Evolutionary conservation across 30 jellyfish, hydroid and myxozoan species (phyloP).

Genomic region (Phacellophora camtschatica): DNA sequence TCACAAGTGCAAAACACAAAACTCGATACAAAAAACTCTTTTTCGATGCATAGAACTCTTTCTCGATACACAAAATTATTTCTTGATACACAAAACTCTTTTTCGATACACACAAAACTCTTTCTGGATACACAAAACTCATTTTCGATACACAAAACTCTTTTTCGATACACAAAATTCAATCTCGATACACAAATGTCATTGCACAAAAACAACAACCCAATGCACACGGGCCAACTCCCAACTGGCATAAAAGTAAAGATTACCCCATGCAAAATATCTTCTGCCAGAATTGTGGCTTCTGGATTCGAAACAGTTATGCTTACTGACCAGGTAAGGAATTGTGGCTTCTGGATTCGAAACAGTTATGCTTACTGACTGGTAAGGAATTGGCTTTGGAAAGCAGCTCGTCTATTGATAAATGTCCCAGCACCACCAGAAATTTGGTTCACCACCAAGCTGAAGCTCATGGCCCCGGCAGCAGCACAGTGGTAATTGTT

Average conservation of each 20-base stretch:
- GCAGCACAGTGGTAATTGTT: not conserved
- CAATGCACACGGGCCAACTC: constrained; percentile 11
- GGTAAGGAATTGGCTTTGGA: constrained; percentile 35
- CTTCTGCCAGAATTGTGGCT: constrained; percentile 46
- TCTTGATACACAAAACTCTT: not conserved
- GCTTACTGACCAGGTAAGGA: constrained; percentile 46
- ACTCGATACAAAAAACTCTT: not conserved
- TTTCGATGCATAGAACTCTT: not conserved
- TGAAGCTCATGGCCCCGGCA: constrained; percentile 11
- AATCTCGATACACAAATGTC: constrained; percentile 24
- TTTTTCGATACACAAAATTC: not conserved
- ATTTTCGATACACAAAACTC: constrained; percentile 32
- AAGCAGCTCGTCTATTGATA: constrained; percentile 16
- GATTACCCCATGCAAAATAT: too few relatives aligned
- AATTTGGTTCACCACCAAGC: not conserved
- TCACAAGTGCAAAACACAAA: constrained; percentile 15
- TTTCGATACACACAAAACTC: constrained; percentile 28
- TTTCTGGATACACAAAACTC: not conserved
- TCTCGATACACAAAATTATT: constrained; percentile 7
- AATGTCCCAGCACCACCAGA: constrained; percentile 4
- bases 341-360: constrained; percentile 42
- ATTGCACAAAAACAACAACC: not conserved
- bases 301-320: constrained; percentile 8
- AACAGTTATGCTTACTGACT: constrained; percentile 13
- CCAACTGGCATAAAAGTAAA: too few relatives aligned